Percentiles rank a stretch among this genome's conserved stretches.
Evolutionary conservation across 2,888 invertebrate species (phyloP).

Genomic region (Prosopocoilus inquinatus): DNA sequence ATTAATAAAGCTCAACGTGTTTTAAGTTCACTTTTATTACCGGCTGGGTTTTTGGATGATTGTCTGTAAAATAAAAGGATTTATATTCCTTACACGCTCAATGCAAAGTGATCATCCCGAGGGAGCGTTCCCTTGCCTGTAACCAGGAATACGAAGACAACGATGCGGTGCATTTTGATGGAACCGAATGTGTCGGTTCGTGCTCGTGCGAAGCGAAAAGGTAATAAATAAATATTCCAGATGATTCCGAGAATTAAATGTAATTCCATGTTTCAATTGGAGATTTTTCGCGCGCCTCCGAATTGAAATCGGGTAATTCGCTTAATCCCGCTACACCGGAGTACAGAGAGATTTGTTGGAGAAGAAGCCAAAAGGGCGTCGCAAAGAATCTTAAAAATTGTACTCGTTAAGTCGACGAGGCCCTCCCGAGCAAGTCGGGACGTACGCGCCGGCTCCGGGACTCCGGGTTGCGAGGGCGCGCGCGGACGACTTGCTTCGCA

Average conservation of each 20-base stretch:
- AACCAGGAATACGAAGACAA: constrained; percentile 11
- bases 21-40: background rate
- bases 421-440: constrained; percentile 25
- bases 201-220: background rate
- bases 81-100: constrained; percentile 11
- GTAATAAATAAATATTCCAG: too few relatives aligned
- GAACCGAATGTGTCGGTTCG: too few relatives aligned
- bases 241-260: background rate
- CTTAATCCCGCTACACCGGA: constrained; percentile 34
- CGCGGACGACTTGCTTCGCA: constrained; percentile 28
- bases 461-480: constrained; percentile 15
- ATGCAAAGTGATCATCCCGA: constrained; percentile 14
- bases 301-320: constrained; percentile 32
- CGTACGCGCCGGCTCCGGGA: constrained; percentile 19
- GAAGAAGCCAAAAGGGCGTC: constrained; percentile 46
- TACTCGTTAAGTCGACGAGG: constrained; percentile 44
- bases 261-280: background rate
- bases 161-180: constrained; percentile 13
- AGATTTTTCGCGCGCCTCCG: background rate
- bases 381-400: constrained; percentile 48
- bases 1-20: too few relatives aligned
- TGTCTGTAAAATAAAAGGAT: background rate
- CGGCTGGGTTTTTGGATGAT: background rate
- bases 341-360: constrained; percentile 35
- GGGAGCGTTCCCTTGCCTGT: constrained; percentile 6